phyloP scores from a whole-genome alignment of 2,888 invertebrate species.

The Plemyria rubiginata region DNA sequence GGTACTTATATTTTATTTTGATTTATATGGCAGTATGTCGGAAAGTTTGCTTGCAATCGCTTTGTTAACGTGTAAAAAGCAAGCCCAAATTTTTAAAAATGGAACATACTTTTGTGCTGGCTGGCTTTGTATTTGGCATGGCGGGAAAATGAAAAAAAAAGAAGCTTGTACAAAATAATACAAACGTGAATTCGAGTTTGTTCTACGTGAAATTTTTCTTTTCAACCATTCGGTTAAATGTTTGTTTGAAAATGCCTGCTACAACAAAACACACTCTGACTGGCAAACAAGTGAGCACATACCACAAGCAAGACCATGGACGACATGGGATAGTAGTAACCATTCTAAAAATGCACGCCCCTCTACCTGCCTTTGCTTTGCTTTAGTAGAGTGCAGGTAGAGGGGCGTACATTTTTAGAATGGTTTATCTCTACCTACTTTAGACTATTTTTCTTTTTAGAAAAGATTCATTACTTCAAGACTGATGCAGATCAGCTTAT shows the following conservation, averaged over 20 bases:
- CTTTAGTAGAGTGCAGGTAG: no score
- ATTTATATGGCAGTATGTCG: no score
- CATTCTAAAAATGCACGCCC: no score
- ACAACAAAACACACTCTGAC: slow-evolving; percentile 4
- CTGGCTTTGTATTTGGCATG: not conserved
- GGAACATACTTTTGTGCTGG: not conserved
- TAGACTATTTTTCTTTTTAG: slow-evolving; percentile 43
- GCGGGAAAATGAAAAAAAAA: slow-evolving; percentile 1
- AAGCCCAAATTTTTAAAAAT: slow-evolving; percentile 10
- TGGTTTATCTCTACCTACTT: not conserved
- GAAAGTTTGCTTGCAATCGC: no score
- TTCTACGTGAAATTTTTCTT: not conserved
- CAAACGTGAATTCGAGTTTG: not conserved
- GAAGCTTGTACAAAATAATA: not conserved
- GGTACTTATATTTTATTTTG: no score
- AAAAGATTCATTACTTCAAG: slow-evolving; percentile 51
- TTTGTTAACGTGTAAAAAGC: not conserved
- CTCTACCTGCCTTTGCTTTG: no score
- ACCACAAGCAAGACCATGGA: no score
- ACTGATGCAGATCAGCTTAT: slow-evolving; percentile 61
- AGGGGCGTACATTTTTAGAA: no score
- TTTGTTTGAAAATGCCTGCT: slow-evolving; percentile 13
- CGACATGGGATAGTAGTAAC: no score
- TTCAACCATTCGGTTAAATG: not conserved
- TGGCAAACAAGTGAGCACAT: slow-evolving; percentile 20